phyloP scores from a whole-genome alignment of 2,888 invertebrate species.

The Pandemis cinnamomeana region DNA sequence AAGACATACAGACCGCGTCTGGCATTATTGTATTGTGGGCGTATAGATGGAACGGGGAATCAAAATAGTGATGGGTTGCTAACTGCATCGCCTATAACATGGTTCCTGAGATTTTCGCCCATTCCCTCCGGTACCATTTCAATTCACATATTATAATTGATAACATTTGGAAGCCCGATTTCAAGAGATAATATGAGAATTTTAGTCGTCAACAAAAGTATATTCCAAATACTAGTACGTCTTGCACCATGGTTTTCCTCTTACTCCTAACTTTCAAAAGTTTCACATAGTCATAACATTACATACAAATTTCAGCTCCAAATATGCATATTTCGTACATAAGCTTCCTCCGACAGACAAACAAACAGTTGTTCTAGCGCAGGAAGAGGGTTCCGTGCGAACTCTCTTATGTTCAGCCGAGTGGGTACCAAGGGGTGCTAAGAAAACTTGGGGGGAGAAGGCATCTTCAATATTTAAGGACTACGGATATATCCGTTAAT shows the following conservation, averaged over 20 bases:
- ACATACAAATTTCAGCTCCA: slow-evolving; percentile 41
- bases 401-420: slow-evolving; percentile 81
- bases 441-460: slow-evolving; percentile 46
- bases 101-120: too few species aligned
- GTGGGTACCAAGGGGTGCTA: slow-evolving; percentile 55
- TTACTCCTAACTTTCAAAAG: not conserved
- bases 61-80: too few species aligned
- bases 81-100: too few species aligned
- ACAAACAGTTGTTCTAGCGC: slow-evolving; percentile 80
- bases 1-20: too few species aligned
- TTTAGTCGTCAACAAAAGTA: not conserved
- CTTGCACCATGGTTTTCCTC: not conserved
- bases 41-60: too few species aligned
- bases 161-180: too few species aligned
- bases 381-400: slow-evolving; percentile 71
- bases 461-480: slow-evolving; percentile 19
- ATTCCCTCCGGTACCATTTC: too few species aligned
- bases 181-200: too few species aligned
- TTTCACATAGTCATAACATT: slow-evolving; percentile 22
- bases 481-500: not conserved
- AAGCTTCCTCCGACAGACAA: slow-evolving; percentile 67
- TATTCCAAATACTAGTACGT: not conserved
- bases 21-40: too few species aligned
- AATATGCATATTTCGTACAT: slow-evolving; percentile 65
- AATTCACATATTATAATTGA: too few species aligned